A percentile compares a stretch with the other conserved stretches of the same genome.
Conservation (phyloP, 2,113 vertebrate species). For the Ondatra zibethicus region DNA sequence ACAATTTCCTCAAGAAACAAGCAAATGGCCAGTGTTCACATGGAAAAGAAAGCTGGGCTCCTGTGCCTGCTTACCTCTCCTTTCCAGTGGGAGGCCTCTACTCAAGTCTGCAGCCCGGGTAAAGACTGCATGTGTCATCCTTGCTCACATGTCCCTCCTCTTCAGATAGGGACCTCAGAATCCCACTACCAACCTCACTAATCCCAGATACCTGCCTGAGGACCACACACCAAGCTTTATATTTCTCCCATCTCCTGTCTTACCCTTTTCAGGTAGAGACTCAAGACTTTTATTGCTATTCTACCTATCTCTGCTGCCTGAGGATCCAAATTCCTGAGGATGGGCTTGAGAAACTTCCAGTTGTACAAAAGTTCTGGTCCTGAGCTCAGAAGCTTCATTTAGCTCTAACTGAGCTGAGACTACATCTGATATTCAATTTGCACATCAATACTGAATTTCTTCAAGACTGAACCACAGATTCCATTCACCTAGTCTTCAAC, state of each 20-base stretch:
- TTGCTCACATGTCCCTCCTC: background rate
- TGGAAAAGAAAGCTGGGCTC: background rate
- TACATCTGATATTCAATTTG: background rate
- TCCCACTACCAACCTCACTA: background rate
- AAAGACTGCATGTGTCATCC: background rate
- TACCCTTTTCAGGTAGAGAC: background rate
- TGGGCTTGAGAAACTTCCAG: background rate
- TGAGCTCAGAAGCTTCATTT: background rate
- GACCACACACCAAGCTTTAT: background rate
- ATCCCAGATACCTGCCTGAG: background rate
- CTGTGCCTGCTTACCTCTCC: background rate
- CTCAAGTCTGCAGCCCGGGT: background rate
- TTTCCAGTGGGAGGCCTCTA: background rate
- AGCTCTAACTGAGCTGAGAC: background rate
- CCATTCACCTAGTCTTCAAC: background rate
- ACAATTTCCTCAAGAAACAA: background rate
- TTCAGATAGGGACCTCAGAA: background rate
- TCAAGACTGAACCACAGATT: background rate
- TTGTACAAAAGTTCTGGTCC: background rate
- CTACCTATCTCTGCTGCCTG: background rate
- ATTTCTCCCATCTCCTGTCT: background rate
- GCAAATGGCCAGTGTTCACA: background rate
- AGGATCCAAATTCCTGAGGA: background rate
- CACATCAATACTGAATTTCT: background rate
- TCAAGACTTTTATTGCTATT: background rate